Evolutionary conservation across 1,140 invertebrate species (phyloP).

Genomic region (Bombus confusus): DNA sequence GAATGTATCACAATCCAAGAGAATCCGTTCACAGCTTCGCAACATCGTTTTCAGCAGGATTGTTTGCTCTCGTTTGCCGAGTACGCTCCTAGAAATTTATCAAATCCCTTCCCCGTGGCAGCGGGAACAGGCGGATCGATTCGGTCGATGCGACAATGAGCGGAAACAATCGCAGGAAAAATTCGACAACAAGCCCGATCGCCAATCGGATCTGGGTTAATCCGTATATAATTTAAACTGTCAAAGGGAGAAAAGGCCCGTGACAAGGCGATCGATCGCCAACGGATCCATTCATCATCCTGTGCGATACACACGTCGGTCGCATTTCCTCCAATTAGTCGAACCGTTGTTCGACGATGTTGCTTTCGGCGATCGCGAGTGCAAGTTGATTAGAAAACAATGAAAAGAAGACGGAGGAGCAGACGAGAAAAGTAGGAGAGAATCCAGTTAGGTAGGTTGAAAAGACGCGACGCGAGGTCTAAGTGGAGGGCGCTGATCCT

Average conservation of each 20-base stretch:
- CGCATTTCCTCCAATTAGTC: conserved; percentile 19
- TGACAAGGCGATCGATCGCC: conserved; percentile 17
- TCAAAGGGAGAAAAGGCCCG: not conserved
- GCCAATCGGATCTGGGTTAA: conserved; percentile 21
- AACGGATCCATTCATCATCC: not conserved
- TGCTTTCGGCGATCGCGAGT: not conserved
- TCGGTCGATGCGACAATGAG: not conserved
- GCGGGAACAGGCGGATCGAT: not conserved
- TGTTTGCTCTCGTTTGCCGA: not conserved
- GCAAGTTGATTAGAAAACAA: too few species aligned
- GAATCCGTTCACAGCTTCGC: too few species aligned
- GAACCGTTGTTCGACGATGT: not conserved
- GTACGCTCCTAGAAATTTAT: not conserved
- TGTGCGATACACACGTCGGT: not conserved
- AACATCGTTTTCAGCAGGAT: not conserved
- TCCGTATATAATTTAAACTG: conserved; percentile 34
- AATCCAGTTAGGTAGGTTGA: too few species aligned
- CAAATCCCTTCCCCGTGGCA: not conserved
- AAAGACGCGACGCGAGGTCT: not conserved
- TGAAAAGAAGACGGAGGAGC: too few species aligned
- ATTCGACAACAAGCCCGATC: not conserved
- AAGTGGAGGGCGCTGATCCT: conserved; percentile 39
- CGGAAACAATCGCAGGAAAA: conserved; percentile 11
- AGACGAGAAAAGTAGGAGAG: not conserved
- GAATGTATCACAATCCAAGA: not conserved